phyloP scores from a whole-genome alignment of 2,797 vertebrate genomes.

The Aphelocoma californica region DNA sequence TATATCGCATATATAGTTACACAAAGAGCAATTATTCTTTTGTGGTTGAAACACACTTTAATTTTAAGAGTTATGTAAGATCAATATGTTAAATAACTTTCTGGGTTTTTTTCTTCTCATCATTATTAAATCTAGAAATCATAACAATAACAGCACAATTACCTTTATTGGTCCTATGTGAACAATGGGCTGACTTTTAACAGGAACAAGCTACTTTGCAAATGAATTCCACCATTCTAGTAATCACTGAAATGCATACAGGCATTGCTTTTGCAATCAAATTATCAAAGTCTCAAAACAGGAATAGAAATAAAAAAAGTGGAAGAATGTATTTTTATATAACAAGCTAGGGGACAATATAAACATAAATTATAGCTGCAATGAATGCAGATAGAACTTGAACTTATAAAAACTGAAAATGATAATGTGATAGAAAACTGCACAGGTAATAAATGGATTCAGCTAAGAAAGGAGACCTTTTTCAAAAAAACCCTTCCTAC shows the following conservation, averaged over 20 bases:
- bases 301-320: neutral
- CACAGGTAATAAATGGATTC: neutral
- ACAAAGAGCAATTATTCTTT: neutral
- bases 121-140: neutral
- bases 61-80: neutral
- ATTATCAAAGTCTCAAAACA: neutral
- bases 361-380: neutral
- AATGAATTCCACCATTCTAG: neutral
- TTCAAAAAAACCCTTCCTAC: neutral
- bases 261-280: neutral
- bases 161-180: neutral
- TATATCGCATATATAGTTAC: neutral
- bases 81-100: neutral
- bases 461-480: neutral
- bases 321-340: neutral
- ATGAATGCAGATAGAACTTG: neutral
- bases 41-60: neutral
- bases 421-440: neutral
- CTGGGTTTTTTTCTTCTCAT: neutral
- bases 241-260: neutral
- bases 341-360: neutral
- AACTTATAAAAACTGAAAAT: neutral
- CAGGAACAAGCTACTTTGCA: neutral
- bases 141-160: neutral
- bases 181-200: neutral